phyloP scores from a whole-genome alignment of 1,140 invertebrate species.

The Babylonia areolata region DNA sequence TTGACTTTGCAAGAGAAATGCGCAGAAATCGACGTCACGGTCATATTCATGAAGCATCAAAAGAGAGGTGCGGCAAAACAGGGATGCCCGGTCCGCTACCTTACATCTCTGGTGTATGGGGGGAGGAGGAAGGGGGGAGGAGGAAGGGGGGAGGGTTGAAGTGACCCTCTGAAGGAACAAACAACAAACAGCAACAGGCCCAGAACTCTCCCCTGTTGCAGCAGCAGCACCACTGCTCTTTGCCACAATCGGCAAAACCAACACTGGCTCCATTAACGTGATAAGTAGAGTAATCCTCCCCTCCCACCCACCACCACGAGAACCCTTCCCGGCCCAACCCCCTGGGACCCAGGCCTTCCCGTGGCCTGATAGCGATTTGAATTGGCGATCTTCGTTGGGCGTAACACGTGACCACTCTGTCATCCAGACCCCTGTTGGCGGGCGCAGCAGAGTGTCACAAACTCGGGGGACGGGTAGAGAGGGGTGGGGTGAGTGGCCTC shows the following conservation, averaged over 20 bases:
- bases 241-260: not conserved
- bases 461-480: not conserved
- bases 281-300: not conserved
- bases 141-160: not conserved
- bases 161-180: not conserved
- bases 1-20: no score
- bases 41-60: no score
- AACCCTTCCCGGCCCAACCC: not conserved
- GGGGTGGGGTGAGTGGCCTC: not conserved
- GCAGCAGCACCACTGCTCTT: not conserved
- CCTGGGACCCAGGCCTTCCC: not conserved
- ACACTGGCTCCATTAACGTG: not conserved
- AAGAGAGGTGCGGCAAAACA: no score
- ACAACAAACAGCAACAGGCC: not conserved
- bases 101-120: no score
- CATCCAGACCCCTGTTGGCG: not conserved
- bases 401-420: not conserved
- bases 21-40: no score
- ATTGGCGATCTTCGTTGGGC: not conserved
- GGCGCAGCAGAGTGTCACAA: not conserved
- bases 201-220: not conserved
- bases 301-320: not conserved
- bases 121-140: no score
- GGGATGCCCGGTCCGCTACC: no score
- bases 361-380: not conserved